Evolutionary conservation across 2,113 vertebrate genomes (phyloP), one percentile per base, ranked within the genome.

Genomic region (Notiomystis cincta): DNA sequence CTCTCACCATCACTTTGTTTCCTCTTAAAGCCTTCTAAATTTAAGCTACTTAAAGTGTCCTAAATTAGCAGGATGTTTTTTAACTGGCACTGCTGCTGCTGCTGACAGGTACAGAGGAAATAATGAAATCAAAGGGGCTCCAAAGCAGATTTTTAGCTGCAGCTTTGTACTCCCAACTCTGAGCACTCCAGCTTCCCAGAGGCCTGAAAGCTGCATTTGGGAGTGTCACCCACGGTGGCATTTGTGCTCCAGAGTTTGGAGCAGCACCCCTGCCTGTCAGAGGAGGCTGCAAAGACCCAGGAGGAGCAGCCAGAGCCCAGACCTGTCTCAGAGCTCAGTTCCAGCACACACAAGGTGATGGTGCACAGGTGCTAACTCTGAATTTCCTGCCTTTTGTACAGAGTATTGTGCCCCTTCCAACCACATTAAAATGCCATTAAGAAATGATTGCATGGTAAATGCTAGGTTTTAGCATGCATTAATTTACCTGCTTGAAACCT

Each of bases 361-460:
- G 45, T 23, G 75, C 53, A 23, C 61, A n/a, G 66, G 69, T 2
- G n/a, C 50, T 71, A 87, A 93, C 70, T 69, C 50, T 28, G 75
- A 91, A 85, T 93, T 91, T 96, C 90, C 84, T 94, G 85, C 82
- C 66, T 85, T 89, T 91, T 93, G 93, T 66, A 81, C 24, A 0
- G 0, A n/a, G 24, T 3, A 5, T 4, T 4, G 2, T 1, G 2
- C 24, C 48, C 21, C 27, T 57, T 42, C 51, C 62, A n/a, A 71
- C 62, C 23, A 24, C 5, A 19, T 21, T 58, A 31, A 65, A 54
- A 71, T 57, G 67, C 44, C 48, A 37, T 51, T 75, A 75, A 64
- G 70, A 54, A 82, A 83, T 79, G n/a, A 62, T 70, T 90, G 62
- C 33, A 38, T 53, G 51, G 33, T 51, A 80, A 92, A 61, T 31